A percentile compares a stretch with the other conserved stretches of the same genome.
Conservation (phyloP, 2,888 invertebrate genomes). For the Apamea crenata region DNA sequence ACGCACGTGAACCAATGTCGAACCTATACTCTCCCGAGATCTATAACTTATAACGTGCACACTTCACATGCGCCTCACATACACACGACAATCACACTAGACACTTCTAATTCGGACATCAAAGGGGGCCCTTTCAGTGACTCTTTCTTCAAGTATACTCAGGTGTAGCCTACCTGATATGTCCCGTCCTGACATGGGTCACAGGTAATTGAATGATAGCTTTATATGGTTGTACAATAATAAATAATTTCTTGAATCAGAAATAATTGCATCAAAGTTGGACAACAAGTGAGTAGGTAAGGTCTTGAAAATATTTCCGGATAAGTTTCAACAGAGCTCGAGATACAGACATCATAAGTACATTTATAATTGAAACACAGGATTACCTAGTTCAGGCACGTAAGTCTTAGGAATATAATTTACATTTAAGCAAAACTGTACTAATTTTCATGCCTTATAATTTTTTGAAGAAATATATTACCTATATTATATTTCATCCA, state of each 20-base stretch:
- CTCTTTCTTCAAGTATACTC: not conserved
- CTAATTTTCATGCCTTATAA: no score
- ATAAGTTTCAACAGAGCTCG: not conserved
- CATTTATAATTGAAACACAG: no score
- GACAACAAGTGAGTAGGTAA: not conserved
- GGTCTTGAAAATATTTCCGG: not conserved
- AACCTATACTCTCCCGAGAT: slow-evolving; percentile 55
- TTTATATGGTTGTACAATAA: not conserved
- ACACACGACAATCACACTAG: not conserved
- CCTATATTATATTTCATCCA: no score
- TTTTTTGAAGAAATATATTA: no score
- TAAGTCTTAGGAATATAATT: no score
- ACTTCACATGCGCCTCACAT: slow-evolving; percentile 12
- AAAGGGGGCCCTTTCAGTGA: not conserved
- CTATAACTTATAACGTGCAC: slow-evolving; percentile 15
- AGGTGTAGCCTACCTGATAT: not conserved
- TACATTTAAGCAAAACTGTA: no score
- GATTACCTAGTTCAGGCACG: no score
- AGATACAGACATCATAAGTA: not conserved
- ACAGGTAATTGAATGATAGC: not conserved
- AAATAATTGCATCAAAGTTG: not conserved
- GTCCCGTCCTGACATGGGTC: not conserved
- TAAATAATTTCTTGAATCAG: not conserved
- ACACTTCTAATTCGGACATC: not conserved
- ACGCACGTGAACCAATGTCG: slow-evolving; percentile 51